A percentile compares a stretch with the other conserved stretches of the same genome.
Evolutionary conservation across 2,797 vertebrate genomes (phyloP).

Genomic region (Poeciliopsis infans): DNA sequence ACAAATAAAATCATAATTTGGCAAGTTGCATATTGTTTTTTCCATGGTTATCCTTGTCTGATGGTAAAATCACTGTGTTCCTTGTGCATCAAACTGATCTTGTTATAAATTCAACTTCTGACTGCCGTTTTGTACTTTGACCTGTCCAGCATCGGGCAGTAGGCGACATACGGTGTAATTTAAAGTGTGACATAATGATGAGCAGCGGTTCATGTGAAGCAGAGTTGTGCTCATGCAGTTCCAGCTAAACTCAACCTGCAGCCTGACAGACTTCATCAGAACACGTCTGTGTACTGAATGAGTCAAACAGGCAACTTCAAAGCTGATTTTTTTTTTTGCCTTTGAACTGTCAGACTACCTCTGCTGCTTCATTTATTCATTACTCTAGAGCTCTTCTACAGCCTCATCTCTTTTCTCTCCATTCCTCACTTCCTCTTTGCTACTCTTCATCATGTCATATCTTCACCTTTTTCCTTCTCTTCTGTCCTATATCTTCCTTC

Average conservation of each 20-base stretch:
- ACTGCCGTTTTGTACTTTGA: neutral
- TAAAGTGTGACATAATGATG: neutral
- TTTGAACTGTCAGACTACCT: slow-evolving; percentile 76
- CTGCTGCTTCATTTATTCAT: slow-evolving; percentile 66
- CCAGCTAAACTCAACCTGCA: slow-evolving; percentile 36
- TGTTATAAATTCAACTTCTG: no score
- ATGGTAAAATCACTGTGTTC: neutral
- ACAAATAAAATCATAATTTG: no score
- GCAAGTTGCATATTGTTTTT: no score
- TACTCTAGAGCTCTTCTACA: slow-evolving; percentile 25
- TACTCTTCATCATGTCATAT: slow-evolving; percentile 12
- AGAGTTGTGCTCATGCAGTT: neutral
- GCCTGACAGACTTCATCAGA: slow-evolving; percentile 37
- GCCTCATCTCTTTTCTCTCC: slow-evolving; percentile 15
- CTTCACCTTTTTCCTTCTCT: slow-evolving; percentile 19
- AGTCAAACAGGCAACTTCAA: slow-evolving; percentile 32
- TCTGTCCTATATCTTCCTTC: slow-evolving; percentile 12
- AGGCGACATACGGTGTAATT: neutral
- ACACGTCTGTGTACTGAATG: slow-evolving; percentile 2
- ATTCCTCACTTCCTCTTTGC: slow-evolving; percentile 6
- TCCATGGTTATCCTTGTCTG: neutral
- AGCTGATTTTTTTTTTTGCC: slow-evolving; percentile 18
- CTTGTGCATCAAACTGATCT: neutral
- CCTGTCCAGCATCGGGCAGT: neutral
- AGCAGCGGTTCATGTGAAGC: neutral